Evolutionary conservation across 2,888 invertebrate species (phyloP).

Genomic region (Amphiduros pacificus): DNA sequence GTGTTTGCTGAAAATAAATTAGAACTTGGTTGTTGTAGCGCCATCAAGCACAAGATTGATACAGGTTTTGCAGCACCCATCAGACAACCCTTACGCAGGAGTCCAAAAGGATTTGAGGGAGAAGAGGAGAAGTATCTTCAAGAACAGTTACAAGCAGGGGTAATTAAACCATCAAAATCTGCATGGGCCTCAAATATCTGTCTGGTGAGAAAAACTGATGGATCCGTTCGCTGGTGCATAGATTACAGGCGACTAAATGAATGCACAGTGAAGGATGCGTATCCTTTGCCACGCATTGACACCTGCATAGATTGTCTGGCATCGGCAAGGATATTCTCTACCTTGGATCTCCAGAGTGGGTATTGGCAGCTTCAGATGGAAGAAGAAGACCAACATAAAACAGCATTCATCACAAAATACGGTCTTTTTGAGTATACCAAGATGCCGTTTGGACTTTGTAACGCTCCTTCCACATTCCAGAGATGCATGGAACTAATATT

Average conservation of each 20-base stretch:
- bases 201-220: constrained; percentile 13
- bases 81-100: too few species aligned
- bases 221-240: constrained; percentile 6
- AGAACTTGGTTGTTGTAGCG: too few species aligned
- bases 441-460: not conserved
- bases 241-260: constrained; percentile 14
- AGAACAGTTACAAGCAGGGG: too few species aligned
- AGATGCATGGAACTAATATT: not conserved
- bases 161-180: not conserved
- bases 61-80: too few species aligned
- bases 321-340: not conserved
- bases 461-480: not conserved
- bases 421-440: not conserved
- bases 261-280: not conserved
- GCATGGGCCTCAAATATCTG: constrained; percentile 12
- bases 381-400: not conserved
- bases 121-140: too few species aligned
- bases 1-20: too few species aligned
- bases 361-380: constrained; percentile 15
- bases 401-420: not conserved
- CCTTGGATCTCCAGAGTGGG: constrained; percentile 2
- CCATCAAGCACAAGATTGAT: too few species aligned
- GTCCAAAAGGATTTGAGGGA: too few species aligned
- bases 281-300: constrained; percentile 6
- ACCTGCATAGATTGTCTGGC: not conserved